Evolutionary conservation across 2,113 vertebrate genomes (phyloP).

Genomic region (Tragelaphus imberbis): DNA sequence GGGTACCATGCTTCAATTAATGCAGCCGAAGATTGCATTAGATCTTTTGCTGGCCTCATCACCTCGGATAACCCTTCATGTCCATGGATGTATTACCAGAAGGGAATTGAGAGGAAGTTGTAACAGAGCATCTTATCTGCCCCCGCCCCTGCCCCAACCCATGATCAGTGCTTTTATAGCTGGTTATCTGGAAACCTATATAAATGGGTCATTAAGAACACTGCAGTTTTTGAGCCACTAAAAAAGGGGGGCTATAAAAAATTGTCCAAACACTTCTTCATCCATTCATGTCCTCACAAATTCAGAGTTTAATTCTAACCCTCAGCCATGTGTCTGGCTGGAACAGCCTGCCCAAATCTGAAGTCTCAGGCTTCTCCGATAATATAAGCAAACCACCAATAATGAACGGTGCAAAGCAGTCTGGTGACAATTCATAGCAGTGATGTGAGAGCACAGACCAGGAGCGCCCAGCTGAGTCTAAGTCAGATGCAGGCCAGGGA

Average conservation of each 20-base stretch:
- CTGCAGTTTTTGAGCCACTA: not conserved
- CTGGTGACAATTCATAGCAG: not conserved
- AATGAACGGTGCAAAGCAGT: too few species aligned
- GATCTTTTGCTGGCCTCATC: not conserved
- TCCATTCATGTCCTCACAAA: not conserved
- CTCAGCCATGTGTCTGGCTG: too few species aligned
- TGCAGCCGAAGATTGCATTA: not conserved
- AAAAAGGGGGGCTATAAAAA: not conserved
- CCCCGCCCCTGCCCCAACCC: fast-evolving
- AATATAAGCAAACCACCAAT: not conserved
- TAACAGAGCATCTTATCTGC: conserved; percentile 27
- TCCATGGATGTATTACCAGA: not conserved
- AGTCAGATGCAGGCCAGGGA: not conserved
- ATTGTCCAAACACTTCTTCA: not conserved
- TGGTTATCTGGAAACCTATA: conserved; percentile 2
- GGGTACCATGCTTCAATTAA: not conserved
- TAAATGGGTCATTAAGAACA: conserved; percentile 30
- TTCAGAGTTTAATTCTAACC: not conserved
- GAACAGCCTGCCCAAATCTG: not conserved
- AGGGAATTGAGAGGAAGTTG: not conserved
- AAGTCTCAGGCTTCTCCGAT: not conserved
- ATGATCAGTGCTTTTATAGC: conserved; percentile 39
- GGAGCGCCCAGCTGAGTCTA: not conserved
- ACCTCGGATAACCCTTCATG: not conserved
- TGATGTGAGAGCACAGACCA: not conserved